phyloP scores from a whole-genome alignment of 2,113 vertebrate genomes.

The Monopterus albus region DNA sequence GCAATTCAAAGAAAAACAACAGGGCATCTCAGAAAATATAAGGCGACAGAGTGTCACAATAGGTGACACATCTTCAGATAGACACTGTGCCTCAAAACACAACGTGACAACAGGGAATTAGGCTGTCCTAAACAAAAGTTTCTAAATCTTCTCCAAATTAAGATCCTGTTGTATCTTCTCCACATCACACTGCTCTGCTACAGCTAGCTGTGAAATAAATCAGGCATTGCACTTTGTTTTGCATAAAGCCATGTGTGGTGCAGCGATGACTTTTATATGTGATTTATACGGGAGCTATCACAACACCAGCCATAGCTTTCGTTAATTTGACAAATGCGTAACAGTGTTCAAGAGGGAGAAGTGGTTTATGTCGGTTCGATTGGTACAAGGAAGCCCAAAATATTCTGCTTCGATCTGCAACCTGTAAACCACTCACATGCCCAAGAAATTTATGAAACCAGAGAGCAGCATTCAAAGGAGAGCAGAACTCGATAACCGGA shows the following conservation, averaged over 20 bases:
- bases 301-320: too few relatives aligned
- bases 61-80: not conserved
- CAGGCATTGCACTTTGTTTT: too few relatives aligned
- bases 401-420: slow-evolving; percentile 29
- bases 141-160: too few relatives aligned
- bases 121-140: too few relatives aligned
- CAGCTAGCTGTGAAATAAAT: too few relatives aligned
- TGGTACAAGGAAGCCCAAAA: not conserved
- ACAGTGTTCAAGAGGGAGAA: not conserved
- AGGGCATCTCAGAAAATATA: not conserved
- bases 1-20: not conserved
- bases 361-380: not conserved
- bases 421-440: slow-evolving; percentile 9
- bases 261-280: too few relatives aligned
- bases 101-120: not conserved
- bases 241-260: too few relatives aligned
- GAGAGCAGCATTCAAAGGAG: not conserved
- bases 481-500: slow-evolving; percentile 31
- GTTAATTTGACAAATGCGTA: too few relatives aligned
- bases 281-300: too few relatives aligned
- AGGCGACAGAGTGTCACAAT: too few relatives aligned
- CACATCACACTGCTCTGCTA: not conserved
- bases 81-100: not conserved
- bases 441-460: slow-evolving; percentile 19
- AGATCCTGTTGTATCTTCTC: too few relatives aligned